A percentile compares a stretch with the other conserved stretches of the same genome.
These are phyloP conservation scores for Antennarius striatus DNA, from an alignment of 2,113 vertebrate species.

Conservation along the genomic window DNA sequence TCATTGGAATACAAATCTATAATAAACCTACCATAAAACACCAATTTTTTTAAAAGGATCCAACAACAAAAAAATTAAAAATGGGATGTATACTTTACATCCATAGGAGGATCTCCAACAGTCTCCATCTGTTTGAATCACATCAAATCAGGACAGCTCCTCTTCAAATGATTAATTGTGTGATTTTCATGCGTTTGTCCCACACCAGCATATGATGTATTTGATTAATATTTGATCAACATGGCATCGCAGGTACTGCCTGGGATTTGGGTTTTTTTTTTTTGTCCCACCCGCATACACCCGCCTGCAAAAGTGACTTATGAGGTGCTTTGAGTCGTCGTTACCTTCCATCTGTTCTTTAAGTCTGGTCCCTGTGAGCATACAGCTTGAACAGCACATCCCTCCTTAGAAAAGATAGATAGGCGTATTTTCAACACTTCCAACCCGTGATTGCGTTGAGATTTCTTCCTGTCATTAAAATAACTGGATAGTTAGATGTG, in stretches of 20 bases:
- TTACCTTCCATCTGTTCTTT: background rate
- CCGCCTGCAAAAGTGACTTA: background rate
- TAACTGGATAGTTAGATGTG: background rate
- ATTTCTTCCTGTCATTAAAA: constrained; percentile 23
- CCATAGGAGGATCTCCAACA: too few species aligned
- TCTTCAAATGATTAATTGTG: background rate
- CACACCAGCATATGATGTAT: too few species aligned
- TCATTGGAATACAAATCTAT: too few species aligned
- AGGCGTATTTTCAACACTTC: background rate
- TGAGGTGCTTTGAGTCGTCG: background rate
- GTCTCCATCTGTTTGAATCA: too few species aligned
- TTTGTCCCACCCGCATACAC: background rate
- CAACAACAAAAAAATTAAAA: too few species aligned
- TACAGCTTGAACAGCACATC: background rate
- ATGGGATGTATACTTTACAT: too few species aligned
- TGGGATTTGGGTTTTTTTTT: too few species aligned
- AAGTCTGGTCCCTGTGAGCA: background rate
- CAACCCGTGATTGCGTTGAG: constrained; percentile 8
- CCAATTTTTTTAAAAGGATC: too few species aligned
- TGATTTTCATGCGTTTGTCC: background rate
- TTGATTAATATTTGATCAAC: background rate
- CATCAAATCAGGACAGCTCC: background rate
- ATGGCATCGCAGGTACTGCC: too few species aligned
- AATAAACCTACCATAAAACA: too few species aligned
- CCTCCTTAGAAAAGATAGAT: background rate